phyloP scores from a whole-genome alignment of 2,113 vertebrate genomes.

The Danionella cerebrum region DNA sequence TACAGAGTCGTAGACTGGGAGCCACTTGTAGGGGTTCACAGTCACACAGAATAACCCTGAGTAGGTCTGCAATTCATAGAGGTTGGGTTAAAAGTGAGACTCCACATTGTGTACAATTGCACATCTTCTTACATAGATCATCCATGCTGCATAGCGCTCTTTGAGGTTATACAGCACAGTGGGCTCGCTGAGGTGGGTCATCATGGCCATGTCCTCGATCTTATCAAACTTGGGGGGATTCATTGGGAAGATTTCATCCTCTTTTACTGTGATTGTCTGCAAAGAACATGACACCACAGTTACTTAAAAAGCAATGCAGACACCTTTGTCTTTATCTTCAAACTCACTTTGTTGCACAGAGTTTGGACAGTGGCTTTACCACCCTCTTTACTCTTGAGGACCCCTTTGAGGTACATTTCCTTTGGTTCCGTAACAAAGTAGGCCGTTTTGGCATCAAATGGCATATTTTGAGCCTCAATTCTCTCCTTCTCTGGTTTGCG shows the following conservation, averaged over 20 bases:
- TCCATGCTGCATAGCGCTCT: slow-evolving; percentile 83
- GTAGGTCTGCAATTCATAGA: slow-evolving; percentile 80
- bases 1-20: slow-evolving; percentile 71
- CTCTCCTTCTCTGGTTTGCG: slow-evolving; percentile 78
- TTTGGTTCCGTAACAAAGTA: slow-evolving; percentile 66
- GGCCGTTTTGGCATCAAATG: slow-evolving; percentile 43
- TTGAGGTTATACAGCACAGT: slow-evolving; percentile 78
- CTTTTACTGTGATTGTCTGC: slow-evolving; percentile 59
- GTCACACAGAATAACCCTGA: slow-evolving; percentile 80
- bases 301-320: background rate
- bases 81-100: background rate
- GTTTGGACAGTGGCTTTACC: slow-evolving; percentile 75
- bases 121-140: slow-evolving; percentile 76
- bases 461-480: slow-evolving; percentile 54
- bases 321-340: background rate
- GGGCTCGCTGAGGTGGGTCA: slow-evolving; percentile 69
- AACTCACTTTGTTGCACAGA: slow-evolving; percentile 62
- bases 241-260: slow-evolving; percentile 64
- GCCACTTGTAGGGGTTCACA: slow-evolving; percentile 81
- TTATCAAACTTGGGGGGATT: slow-evolving; percentile 71
- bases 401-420: slow-evolving; percentile 74
- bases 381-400: slow-evolving; percentile 65
- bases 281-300: background rate
- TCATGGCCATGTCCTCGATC: slow-evolving; percentile 72
- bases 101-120: background rate